Evolutionary conservation across 2,888 invertebrate genomes (phyloP).

Genomic region (Hetaerina titia): DNA sequence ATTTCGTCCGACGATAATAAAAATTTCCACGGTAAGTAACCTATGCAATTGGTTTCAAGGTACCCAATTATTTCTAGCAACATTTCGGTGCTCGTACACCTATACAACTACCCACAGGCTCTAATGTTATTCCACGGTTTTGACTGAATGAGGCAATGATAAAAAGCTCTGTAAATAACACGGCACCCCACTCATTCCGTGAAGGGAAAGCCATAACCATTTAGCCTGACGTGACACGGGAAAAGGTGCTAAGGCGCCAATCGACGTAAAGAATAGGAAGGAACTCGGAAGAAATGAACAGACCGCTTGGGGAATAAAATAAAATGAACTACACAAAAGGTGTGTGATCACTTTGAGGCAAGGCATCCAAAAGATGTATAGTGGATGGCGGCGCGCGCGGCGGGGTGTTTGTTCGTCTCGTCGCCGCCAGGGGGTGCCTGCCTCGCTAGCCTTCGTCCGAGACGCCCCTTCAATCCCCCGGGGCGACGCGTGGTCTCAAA

Average conservation of each 20-base stretch:
- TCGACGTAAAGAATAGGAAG: conserved; percentile 11
- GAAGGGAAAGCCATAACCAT: neutral
- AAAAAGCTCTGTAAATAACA: neutral
- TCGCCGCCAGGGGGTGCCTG: neutral
- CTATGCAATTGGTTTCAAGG: too few species aligned
- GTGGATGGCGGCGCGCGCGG: neutral
- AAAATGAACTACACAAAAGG: neutral
- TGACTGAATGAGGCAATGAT: neutral
- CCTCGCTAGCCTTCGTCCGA: neutral
- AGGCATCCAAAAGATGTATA: conserved; percentile 34
- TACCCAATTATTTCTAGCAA: too few species aligned
- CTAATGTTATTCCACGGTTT: neutral
- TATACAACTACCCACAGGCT: neutral
- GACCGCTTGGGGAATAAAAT: neutral
- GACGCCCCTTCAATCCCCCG: conserved; percentile 34
- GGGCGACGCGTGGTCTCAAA: conserved; percentile 47
- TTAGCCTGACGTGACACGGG: neutral
- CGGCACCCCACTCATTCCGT: neutral
- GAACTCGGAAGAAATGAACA: neutral
- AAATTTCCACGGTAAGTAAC: too few species aligned
- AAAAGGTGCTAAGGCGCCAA: neutral
- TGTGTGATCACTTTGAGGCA: conserved; percentile 20
- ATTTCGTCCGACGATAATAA: too few species aligned
- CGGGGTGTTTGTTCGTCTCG: conserved; percentile 38
- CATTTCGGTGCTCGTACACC: neutral